These are phyloP conservation scores for Dipodomys ordii DNA, from an alignment of 2,113 vertebrate species.

Conservation along the genomic window DNA sequence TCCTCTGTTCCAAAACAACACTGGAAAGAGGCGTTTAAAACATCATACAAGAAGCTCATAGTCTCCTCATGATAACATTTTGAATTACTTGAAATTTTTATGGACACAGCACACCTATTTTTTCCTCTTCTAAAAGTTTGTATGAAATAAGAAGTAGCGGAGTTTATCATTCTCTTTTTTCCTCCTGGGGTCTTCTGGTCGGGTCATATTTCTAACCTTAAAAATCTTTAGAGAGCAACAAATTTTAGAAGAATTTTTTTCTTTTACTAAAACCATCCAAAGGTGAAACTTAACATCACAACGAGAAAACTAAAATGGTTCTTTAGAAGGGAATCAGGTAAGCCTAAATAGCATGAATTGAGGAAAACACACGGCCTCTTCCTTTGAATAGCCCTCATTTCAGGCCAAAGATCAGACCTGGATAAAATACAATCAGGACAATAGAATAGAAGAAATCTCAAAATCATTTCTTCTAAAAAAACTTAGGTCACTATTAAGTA, in stretches of 20 bases:
- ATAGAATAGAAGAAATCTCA: not conserved
- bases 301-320: not conserved
- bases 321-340: not conserved
- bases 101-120: not conserved
- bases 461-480: not conserved
- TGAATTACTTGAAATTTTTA: not conserved
- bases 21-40: slow-evolving; percentile 24
- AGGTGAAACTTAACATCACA: not conserved
- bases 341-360: not conserved
- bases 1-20: not conserved
- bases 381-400: not conserved
- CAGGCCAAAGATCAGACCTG: not conserved
- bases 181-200: not conserved
- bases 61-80: not conserved
- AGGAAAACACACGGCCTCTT: not conserved
- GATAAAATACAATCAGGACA: not conserved
- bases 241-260: not conserved
- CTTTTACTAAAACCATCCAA: not conserved
- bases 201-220: not conserved
- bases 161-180: not conserved
- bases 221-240: not conserved
- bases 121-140: not conserved
- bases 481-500: not conserved
- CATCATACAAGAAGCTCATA: not conserved
- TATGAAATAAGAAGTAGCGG: not conserved